Base-by-base conservation (phyloP, 2,888 invertebrate species). In the Orchesellides sinensis region DNA sequence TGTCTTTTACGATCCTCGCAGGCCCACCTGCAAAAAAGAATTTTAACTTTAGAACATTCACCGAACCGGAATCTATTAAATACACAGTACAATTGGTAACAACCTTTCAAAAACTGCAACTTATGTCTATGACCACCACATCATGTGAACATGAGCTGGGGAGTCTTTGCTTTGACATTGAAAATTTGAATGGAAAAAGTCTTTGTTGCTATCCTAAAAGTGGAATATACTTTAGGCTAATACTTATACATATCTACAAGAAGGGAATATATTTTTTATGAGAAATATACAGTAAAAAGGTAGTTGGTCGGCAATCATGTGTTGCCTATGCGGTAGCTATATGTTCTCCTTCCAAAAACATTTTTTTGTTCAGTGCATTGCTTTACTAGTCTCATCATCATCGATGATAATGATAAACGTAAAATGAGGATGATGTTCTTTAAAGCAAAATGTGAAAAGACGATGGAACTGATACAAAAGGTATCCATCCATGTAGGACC, bases 151-250 rank as follows among this genome's bases (percentile, higher is more conserved):
- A n/a, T n/a, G n/a, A n/a, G n/a, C n/a, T n/a, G n/a, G n/a, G 59
- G 19, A 29, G 69, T 69, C 69, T 69, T 69, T 69, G 69, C 52
- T 69, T 69, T 69, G 69, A 69, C 69, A 69, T 69, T 69, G 69
- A 69, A 69, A 63, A 69, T 49, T 49, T 32, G 32, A 69, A 49
- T 52, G 23, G 52, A 69, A 69, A n/a, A n/a, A n/a, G 12, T 52
- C 52, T 52, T 69, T 69, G 69, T 69, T 69, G 69, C 69, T 52
- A 69, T 32, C 69, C 69, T n/a, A 63, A 21, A 52, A 63, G 29
- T 59, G 29, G 27, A 29, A 17, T 29, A 29, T 59, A 29, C 49
- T 19, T 49, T 17, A 23, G 25, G 54, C n/a, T 25, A 52, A 23
- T 4, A 3, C 59, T 29, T 29, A 32, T 59, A 27, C 59, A 59